phyloP scores from a whole-genome alignment of 2,888 invertebrate species.

The Empis stercorea region DNA sequence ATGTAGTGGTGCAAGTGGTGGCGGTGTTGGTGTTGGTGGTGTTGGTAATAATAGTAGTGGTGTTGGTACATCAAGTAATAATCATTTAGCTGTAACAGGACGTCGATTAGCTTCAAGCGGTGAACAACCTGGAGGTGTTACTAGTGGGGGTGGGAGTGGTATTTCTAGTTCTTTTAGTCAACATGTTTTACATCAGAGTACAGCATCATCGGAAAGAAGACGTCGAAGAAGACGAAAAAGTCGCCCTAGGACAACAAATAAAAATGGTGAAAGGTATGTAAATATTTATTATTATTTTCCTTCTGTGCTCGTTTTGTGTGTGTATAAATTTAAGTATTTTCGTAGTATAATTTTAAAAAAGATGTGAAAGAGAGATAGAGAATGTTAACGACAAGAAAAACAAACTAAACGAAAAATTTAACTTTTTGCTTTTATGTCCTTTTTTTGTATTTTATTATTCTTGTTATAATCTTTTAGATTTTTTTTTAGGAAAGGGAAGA shows the following conservation, averaged over 20 bases:
- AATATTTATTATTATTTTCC: neutral
- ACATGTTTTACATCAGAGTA: slow-evolving; percentile 30
- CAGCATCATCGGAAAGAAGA: slow-evolving; percentile 33
- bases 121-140: slow-evolving; percentile 5
- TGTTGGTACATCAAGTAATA: slow-evolving; percentile 2
- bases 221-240: slow-evolving; percentile 31
- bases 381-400: too few species aligned
- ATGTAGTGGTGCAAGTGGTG: neutral
- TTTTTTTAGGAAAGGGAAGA: too few species aligned
- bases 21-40: neutral
- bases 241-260: slow-evolving; percentile 22
- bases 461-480: too few species aligned
- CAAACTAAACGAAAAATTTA: too few species aligned
- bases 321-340: neutral
- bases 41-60: slow-evolving; percentile 5
- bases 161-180: slow-evolving; percentile 29
- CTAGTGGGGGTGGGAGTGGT: neutral
- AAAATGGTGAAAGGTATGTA: slow-evolving; percentile 8
- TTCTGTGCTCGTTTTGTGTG: too few species aligned
- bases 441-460: too few species aligned
- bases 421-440: too few species aligned
- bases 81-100: slow-evolving; percentile 22
- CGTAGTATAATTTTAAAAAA: too few species aligned
- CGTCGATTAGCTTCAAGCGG: slow-evolving; percentile 31
- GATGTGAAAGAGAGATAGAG: too few species aligned